phyloP scores from a whole-genome alignment of 2,113 vertebrate genomes.

The Macroglossus sobrinus region DNA sequence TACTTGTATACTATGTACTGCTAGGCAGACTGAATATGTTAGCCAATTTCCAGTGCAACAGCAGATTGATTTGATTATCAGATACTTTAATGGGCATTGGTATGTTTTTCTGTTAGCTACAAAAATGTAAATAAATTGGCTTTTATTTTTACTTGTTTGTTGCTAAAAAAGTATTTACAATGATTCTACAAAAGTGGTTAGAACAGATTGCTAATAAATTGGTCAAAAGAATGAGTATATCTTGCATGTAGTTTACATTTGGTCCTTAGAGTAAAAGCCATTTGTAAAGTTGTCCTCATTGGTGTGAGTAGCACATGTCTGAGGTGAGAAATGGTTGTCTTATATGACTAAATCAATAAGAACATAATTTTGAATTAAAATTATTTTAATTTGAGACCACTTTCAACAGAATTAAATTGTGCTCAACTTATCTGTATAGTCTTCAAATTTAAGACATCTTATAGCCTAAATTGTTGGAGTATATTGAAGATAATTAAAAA shows the following conservation, averaged over 20 bases:
- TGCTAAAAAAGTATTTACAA: neutral
- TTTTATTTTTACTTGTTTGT: conserved; percentile 13
- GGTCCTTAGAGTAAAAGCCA: neutral
- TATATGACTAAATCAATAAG: neutral
- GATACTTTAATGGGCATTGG: neutral
- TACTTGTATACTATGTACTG: neutral
- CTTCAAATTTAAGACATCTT: conserved; percentile 17
- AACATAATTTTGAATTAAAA: conserved; percentile 24
- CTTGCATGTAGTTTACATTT: neutral
- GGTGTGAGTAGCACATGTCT: neutral
- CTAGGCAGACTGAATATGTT: neutral
- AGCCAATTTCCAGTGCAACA: no score
- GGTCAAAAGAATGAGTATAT: neutral
- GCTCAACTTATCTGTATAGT: neutral
- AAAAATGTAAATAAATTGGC: neutral
- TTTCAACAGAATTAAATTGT: neutral
- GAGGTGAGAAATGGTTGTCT: conserved; percentile 7
- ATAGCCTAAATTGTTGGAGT: neutral
- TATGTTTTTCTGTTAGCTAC: neutral
- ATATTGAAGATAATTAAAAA: neutral
- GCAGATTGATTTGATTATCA: neutral
- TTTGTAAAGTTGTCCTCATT: neutral
- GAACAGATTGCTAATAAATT: neutral
- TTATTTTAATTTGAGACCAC: neutral
- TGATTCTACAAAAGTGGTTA: neutral